Conservation (phyloP, 2,888 invertebrate genomes). For the Drosophila austrosaltans region DNA sequence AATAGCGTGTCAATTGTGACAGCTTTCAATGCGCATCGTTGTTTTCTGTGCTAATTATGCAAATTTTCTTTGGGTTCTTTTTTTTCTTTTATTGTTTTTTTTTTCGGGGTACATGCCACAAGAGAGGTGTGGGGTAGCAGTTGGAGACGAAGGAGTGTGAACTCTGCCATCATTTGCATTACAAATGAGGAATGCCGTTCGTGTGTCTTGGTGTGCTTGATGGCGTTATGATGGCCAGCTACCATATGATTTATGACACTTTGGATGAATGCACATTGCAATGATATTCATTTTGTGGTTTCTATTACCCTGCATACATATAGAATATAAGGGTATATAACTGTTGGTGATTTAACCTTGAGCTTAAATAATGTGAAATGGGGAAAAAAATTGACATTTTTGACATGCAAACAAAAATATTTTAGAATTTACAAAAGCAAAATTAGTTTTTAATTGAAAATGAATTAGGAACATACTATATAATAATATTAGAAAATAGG, state of each 20-base stretch:
- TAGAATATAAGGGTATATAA: too few relatives aligned
- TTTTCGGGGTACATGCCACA: conserved; percentile 7
- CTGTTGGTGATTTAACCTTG: too few relatives aligned
- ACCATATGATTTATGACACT: conserved; percentile 56
- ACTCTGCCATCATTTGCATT: conserved; percentile 60
- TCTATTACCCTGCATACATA: background rate
- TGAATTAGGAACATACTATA: too few relatives aligned
- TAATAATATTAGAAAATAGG: too few relatives aligned
- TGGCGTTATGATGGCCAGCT: background rate
- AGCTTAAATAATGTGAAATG: too few relatives aligned
- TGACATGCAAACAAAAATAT: too few relatives aligned
- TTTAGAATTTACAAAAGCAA: too few relatives aligned
- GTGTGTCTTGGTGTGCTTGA: conserved; percentile 4
- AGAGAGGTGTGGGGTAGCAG: background rate
- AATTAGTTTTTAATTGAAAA: too few relatives aligned
- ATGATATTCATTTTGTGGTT: background rate
- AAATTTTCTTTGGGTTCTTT: conserved; percentile 46
- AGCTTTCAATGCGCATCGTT: conserved; percentile 61
- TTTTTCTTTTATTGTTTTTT: background rate
- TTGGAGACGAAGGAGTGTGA: background rate
- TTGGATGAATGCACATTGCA: conserved; percentile 40
- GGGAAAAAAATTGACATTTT: too few relatives aligned
- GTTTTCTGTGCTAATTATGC: conserved; percentile 69
- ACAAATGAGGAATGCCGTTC: conserved; percentile 46
- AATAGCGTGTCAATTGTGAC: conserved; percentile 67